Percentiles rank a stretch among this genome's conserved stretches.
These are phyloP conservation scores for Gopherus flavomarginatus DNA, from an alignment of 2,113 vertebrate species.

Conservation along the genomic window DNA sequence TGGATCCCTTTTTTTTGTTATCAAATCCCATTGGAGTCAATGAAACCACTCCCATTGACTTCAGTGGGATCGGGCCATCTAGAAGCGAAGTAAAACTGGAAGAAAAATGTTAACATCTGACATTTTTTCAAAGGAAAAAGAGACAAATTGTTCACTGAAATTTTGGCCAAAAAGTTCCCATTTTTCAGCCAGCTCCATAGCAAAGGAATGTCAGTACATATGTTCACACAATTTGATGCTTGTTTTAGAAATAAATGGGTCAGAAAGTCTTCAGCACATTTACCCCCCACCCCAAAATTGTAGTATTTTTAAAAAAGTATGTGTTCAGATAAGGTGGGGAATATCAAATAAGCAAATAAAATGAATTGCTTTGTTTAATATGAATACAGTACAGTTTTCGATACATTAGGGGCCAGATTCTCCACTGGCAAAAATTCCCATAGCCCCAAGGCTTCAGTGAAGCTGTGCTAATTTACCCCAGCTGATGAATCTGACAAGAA, in stretches of 20 bases:
- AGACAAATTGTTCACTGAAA: neutral
- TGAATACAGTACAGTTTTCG: neutral
- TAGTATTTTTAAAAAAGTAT: neutral
- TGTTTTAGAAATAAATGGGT: neutral
- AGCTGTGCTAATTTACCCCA: neutral
- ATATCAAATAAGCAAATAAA: neutral
- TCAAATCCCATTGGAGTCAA: neutral
- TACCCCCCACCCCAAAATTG: too few species aligned
- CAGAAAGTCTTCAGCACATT: neutral
- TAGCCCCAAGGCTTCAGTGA: neutral
- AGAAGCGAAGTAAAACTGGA: neutral
- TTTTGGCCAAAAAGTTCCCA: neutral
- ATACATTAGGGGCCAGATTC: neutral
- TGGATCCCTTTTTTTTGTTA: neutral
- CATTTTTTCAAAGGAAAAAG: neutral
- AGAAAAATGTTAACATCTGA: neutral
- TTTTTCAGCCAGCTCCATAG: neutral
- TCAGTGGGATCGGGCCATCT: neutral
- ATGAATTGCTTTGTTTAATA: neutral
- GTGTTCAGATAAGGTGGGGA: neutral
- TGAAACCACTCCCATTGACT: neutral
- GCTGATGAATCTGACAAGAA: neutral
- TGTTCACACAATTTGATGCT: neutral
- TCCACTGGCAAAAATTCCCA: neutral
- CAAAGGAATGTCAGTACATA: neutral